Evolutionary conservation across 30 jellyfish, hydroid and myxozoan species (phyloP).

Genomic region (Aurelia sp.): DNA sequence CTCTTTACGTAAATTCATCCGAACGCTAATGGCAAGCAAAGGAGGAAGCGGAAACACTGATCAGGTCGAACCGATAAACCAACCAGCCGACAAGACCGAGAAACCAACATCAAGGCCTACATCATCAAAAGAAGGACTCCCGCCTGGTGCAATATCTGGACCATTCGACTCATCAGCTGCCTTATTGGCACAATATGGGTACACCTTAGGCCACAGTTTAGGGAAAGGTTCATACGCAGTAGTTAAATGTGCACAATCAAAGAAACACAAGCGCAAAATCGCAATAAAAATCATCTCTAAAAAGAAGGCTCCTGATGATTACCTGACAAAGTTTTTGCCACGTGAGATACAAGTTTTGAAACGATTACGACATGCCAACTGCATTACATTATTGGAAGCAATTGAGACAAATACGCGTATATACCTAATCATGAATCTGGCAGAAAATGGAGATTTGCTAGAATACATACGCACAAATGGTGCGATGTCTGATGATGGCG

Average conservation of each 20-base stretch:
- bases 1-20: conserved; percentile 35
- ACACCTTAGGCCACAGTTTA: conserved; percentile 86
- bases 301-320: conserved; percentile 98
- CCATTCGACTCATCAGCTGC: conserved; percentile 99
- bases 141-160: conserved; percentile 81
- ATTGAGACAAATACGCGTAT: conserved; percentile 95
- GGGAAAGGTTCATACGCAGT: conserved; percentile 99
- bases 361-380: conserved; percentile 85
- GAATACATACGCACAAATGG: conserved; percentile 96
- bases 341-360: conserved; percentile 97
- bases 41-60: conserved; percentile 40
- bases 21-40: conserved; percentile 62
- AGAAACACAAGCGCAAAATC: conserved; percentile 83
- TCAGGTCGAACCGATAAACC: conserved; percentile 11
- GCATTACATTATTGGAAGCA: conserved; percentile 97
- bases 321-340: conserved; percentile 90
- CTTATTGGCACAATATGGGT: conserved; percentile 94
- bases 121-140: conserved; percentile 50
- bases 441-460: conserved; percentile 97
- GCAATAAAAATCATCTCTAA: conserved; percentile 97
- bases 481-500: conserved; percentile 90
- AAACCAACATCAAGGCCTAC: conserved; percentile 50
- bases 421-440: conserved; percentile 94
- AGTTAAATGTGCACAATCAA: conserved; percentile 91
- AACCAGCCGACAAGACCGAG: conserved; percentile 8